These are phyloP conservation scores for Hartigia nigra DNA, from an alignment of 2,888 invertebrate genomes.

Conservation along the genomic window DNA sequence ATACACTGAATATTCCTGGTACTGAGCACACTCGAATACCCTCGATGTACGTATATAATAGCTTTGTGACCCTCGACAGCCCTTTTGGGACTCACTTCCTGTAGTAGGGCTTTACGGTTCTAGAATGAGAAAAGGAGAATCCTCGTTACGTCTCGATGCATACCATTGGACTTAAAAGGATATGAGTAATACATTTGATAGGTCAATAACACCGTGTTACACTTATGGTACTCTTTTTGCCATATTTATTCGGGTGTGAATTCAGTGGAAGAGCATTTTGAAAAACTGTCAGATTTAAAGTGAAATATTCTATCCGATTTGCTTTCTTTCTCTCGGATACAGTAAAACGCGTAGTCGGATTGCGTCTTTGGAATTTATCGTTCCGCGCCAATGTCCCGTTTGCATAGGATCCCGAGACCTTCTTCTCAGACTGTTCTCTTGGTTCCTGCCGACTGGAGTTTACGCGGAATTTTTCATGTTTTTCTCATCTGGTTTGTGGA, in stretches of 20 bases:
- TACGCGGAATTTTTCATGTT: background rate
- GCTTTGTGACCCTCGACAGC: background rate
- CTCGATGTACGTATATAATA: background rate
- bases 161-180: background rate
- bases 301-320: background rate
- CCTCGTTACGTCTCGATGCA: background rate
- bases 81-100: background rate
- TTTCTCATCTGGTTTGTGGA: background rate
- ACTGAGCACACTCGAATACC: background rate
- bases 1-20: background rate
- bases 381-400: background rate
- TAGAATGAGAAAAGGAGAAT: background rate
- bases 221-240: background rate
- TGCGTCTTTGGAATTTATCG: background rate
- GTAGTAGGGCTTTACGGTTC: background rate
- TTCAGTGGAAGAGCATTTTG: background rate
- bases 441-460: background rate
- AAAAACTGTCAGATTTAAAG: background rate
- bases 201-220: background rate
- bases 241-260: background rate
- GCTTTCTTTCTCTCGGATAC: background rate
- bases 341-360: background rate
- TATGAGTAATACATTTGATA: background rate
- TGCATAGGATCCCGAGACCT: background rate
- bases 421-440: background rate